Percentiles rank a stretch among this genome's conserved stretches.
These are phyloP conservation scores for Saccopteryx bilineata DNA, from an alignment of 2,113 vertebrate species.

Conservation along the genomic window DNA sequence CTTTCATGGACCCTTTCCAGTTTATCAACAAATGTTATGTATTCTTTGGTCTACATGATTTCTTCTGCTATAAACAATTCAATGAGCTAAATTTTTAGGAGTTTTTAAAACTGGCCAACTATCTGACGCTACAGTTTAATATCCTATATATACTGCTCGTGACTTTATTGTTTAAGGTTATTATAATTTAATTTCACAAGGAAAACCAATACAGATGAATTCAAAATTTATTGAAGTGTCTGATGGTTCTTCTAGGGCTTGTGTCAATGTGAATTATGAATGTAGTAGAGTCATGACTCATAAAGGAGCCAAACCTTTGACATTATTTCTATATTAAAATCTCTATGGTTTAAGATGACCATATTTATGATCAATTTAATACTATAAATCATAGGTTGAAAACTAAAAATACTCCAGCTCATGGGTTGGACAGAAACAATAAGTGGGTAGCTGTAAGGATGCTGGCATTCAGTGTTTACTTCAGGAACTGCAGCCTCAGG, in stretches of 20 bases:
- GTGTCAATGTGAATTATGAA: not conserved
- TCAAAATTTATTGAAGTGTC: conserved; percentile 5
- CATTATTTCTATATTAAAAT: conserved; percentile 35
- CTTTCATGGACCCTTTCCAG: not conserved
- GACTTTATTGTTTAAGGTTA: conserved; percentile 26
- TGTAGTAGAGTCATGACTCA: conserved; percentile 19
- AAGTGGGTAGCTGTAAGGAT: not conserved
- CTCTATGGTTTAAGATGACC: not conserved
- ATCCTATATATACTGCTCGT: not conserved
- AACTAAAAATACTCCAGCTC: conserved; percentile 1
- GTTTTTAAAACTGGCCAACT: not conserved
- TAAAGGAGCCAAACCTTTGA: conserved; percentile 18
- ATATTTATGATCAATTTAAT: conserved; percentile 30
- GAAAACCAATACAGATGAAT: conserved; percentile 26
- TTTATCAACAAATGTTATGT: conserved; percentile 12
- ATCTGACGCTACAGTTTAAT: not conserved
- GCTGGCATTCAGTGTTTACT: not conserved
- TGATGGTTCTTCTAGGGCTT: not conserved
- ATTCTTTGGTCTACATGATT: not conserved
- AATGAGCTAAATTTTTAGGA: conserved; percentile 18
- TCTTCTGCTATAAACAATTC: not conserved
- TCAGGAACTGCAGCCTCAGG: not conserved
- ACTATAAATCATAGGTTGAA: not conserved
- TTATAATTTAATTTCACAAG: conserved; percentile 55
- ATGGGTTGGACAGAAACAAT: not conserved